Evolutionary conservation across 1,140 invertebrate genomes (phyloP).

Genomic region (Solen grandis): DNA sequence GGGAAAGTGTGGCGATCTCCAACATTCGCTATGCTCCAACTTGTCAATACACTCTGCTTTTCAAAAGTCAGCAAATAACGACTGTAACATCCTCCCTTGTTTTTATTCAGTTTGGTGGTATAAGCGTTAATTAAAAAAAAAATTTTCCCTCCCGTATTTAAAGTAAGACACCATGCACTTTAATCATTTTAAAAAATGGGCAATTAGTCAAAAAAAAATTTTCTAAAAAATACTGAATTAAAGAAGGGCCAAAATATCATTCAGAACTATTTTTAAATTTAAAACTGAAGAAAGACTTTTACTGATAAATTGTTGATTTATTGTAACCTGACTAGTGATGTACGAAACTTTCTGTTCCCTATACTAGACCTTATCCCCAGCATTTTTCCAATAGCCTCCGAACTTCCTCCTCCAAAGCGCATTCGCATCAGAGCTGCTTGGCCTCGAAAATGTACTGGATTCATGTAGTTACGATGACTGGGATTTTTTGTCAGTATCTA

Average conservation of each 20-base stretch:
- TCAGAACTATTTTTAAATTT: no score
- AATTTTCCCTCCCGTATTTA: no score
- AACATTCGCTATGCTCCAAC: conserved; percentile 87
- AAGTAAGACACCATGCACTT: no score
- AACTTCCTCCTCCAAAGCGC: conserved; percentile 64
- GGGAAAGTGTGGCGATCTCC: conserved; percentile 86
- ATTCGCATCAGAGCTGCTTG: conserved; percentile 78
- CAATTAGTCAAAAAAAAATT: no score
- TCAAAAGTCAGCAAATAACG: conserved; percentile 77
- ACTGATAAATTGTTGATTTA: no score
- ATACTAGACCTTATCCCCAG: conserved; percentile 57
- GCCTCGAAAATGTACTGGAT: conserved; percentile 81
- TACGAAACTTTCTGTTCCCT: no score
- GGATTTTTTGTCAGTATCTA: conserved; percentile 91
- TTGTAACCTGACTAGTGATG: no score
- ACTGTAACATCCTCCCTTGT: conserved; percentile 65
- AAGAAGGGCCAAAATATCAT: no score
- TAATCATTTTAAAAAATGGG: no score
- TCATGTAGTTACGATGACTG: conserved; percentile 87
- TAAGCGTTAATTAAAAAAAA: background rate
- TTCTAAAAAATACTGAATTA: no score
- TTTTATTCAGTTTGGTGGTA: background rate
- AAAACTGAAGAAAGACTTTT: no score
- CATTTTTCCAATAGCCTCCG: conserved; percentile 46
- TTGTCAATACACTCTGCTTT: conserved; percentile 84